Base-by-base conservation (phyloP, 2,888 invertebrate species). In the Ctenicera cuprea region DNA sequence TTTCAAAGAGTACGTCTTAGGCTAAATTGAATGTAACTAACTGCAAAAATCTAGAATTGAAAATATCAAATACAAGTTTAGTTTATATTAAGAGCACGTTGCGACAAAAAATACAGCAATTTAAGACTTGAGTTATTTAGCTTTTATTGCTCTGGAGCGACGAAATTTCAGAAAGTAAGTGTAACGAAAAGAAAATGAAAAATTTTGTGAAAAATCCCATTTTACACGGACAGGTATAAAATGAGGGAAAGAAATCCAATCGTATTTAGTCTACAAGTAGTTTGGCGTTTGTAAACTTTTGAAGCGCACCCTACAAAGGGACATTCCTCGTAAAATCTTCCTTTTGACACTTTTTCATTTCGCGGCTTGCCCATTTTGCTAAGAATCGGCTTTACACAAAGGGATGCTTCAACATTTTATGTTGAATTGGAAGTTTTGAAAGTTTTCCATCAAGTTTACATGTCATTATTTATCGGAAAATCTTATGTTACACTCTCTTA, bases 271-370 rank as follows among this genome's bases (percentile, higher is more conserved):
- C 30, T 26, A 54, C 26, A 54, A 54, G 54, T 66, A 54, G 57
- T 59, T 59, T 59, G 26, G 57, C 37, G 16, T n/a, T 33, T 26
- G 26, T 12, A 59, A 59, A 37, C 57, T 37, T 54, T 33, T 16
- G 57, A 18, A 12, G 18, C 26, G 38, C 57, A 59, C 18, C 57
- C 14, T 20, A 59, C 37, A 59, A 59, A 59, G 26, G 26, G 37
- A n/a, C 57, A 59, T 63, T 63, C 48, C 45, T 43, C 63, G 63
- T 48, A 48, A 48, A 63, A 63, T 63, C 63, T 63, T 63, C 20
- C 63, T 63, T 63, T 63, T 26, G 63, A 63, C 63, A 63, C 43
- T 63, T 63, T 63, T 63, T 63, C 63, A 63, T 63, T 63, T 63
- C 48, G 63, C 22, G 63, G 63, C 63, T 48, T 45, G 63, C 63